Conservation (phyloP, 2,888 invertebrate species). For the Melanotus villosus region DNA sequence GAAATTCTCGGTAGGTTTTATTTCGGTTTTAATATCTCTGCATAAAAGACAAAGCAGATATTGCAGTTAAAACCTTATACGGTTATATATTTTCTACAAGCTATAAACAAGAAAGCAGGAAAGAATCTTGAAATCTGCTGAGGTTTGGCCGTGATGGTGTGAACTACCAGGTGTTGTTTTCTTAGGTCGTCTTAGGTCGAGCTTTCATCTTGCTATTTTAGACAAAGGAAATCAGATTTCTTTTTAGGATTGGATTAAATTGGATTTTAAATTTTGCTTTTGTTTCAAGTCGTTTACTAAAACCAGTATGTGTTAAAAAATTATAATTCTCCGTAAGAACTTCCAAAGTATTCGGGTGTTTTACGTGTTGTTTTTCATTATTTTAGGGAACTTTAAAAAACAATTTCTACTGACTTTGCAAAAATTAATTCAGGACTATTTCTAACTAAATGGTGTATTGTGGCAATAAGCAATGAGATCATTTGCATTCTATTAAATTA, state of each 20-base stretch:
- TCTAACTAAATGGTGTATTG: too few relatives aligned
- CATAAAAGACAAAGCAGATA: background rate
- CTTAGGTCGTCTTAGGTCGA: constrained; percentile 55
- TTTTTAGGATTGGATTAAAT: background rate
- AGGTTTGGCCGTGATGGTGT: constrained; percentile 63
- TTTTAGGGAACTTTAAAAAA: too few relatives aligned
- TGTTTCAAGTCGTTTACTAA: too few relatives aligned
- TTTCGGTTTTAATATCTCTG: constrained; percentile 3
- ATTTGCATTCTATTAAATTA: too few relatives aligned
- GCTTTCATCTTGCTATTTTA: constrained; percentile 35
- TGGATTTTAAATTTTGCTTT: background rate
- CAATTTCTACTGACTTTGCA: too few relatives aligned
- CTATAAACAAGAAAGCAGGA: constrained; percentile 61
- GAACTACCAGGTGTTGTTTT: constrained; percentile 63
- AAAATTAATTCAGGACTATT: too few relatives aligned
- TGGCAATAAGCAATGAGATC: too few relatives aligned
- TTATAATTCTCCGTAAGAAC: too few relatives aligned
- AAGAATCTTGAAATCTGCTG: constrained; percentile 65
- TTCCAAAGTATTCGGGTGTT: too few relatives aligned
- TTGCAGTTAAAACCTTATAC: constrained; percentile 35
- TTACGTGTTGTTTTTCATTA: too few relatives aligned
- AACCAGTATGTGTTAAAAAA: too few relatives aligned
- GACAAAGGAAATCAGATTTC: constrained; percentile 41
- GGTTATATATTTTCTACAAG: constrained; percentile 56
- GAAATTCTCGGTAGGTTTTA: background rate